Evolutionary conservation across 2,113 vertebrate species (phyloP).

Genomic region (Numenius arquata): DNA sequence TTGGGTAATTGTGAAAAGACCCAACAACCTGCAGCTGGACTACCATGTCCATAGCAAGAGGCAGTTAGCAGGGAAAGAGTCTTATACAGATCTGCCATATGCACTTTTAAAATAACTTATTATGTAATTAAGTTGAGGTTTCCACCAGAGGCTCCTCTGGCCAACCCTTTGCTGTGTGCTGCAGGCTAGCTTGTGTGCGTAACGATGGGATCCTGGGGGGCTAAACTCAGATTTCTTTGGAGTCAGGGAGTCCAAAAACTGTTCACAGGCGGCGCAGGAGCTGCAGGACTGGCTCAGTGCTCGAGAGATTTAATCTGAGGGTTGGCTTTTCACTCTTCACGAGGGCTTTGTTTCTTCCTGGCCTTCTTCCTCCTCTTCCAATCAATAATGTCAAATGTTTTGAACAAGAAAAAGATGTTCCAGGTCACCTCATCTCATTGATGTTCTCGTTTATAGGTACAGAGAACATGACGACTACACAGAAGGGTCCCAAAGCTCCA

Average conservation of each 20-base stretch:
- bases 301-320: neutral
- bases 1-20: neutral
- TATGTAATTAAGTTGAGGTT: neutral
- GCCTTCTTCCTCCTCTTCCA: neutral
- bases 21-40: neutral
- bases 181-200: neutral
- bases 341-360: neutral
- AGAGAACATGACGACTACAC: rapidly evolving
- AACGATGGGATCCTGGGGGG: neutral
- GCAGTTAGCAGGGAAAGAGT: neutral
- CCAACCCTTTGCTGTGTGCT: neutral
- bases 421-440: neutral
- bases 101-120: neutral
- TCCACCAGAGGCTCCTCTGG: neutral
- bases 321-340: neutral
- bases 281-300: neutral
- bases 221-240: neutral
- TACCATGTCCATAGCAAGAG: neutral
- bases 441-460: neutral
- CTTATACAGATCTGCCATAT: neutral
- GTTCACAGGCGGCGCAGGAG: neutral
- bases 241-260: neutral
- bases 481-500: neutral
- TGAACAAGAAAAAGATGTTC: neutral
- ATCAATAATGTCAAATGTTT: neutral